phyloP scores from a whole-genome alignment of 1,140 invertebrate genomes.

The Leptopilina boulardi region DNA sequence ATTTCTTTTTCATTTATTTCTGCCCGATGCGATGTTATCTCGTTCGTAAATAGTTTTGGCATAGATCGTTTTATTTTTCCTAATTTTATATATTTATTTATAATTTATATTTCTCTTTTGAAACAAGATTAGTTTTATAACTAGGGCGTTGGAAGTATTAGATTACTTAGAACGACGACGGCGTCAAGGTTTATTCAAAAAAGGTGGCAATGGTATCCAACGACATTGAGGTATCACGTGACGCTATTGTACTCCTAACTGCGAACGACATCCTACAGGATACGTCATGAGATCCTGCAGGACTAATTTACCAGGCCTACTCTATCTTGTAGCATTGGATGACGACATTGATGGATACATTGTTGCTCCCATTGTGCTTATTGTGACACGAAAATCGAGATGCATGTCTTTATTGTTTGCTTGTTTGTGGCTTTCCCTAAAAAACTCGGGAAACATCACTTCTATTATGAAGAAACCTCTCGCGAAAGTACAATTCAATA shows the following conservation, averaged over 20 bases:
- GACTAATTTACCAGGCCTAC: slow-evolving; percentile 65
- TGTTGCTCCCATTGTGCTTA: slow-evolving; percentile 61
- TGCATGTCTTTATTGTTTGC: slow-evolving; percentile 61
- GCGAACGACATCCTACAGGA: slow-evolving; percentile 68
- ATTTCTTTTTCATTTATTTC: neutral
- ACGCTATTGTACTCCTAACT: slow-evolving; percentile 63
- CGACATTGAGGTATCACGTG: slow-evolving; percentile 55
- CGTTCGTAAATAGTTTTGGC: too few relatives aligned
- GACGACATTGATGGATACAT: slow-evolving; percentile 66
- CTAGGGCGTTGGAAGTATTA: neutral
- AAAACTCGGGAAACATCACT: slow-evolving; percentile 36
- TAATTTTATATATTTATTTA: too few relatives aligned
- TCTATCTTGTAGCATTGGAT: slow-evolving; percentile 54
- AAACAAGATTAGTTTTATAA: too few relatives aligned
- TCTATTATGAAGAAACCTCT: slow-evolving; percentile 7
- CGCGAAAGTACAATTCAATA: slow-evolving; percentile 6
- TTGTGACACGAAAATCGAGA: slow-evolving; percentile 63
- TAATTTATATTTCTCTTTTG: too few relatives aligned
- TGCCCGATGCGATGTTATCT: too few relatives aligned
- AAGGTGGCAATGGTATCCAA: slow-evolving; percentile 44
- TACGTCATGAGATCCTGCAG: slow-evolving; percentile 58
- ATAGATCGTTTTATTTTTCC: neutral
- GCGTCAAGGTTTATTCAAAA: slow-evolving; percentile 46
- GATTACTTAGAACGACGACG: slow-evolving; percentile 19
- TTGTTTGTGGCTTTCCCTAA: slow-evolving; percentile 58